Base-by-base conservation (phyloP, 1,140 invertebrate species). In the Papilio xuthus region DNA sequence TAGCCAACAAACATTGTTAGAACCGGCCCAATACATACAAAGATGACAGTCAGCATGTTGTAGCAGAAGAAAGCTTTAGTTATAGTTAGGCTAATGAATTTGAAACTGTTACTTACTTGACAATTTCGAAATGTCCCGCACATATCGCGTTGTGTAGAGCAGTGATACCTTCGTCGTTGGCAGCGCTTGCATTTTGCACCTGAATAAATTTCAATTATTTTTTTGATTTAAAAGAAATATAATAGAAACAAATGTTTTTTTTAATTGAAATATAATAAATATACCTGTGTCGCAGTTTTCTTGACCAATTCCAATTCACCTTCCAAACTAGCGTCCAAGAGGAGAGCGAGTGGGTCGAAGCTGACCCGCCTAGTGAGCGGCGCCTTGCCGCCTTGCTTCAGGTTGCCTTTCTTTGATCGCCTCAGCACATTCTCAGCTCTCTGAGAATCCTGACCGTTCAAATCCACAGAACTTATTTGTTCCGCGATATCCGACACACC, bases 61-160 rank as follows among this genome's bases (percentile, higher is more conserved):
- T 15, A 37, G 32, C 7, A 37, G 15, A 15, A 20, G 15, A 53
- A 53, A 20, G 50, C 20, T 4, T 2, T 20, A 7, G 18, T n/a
- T n/a, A 7, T 20, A 53, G 9, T n/a, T n/a, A n/a, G 4, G 44
- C 15, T 6, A 53, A 53, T 37, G 7, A 20, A 8, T 18, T 53
- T 20, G 0, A 8, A 53, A 67, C 56, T 70, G 50, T 42, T 69
- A 95, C 95, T 94, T 81, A 99, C 94, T 98, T 98, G 83, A 99
- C 99, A 88, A 99, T 99, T 88, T 99, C 98, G 86, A 99, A 96
- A 93, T 99, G 99, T 28, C 99, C 99, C 6, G 99, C 99, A 94
- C 99, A 99, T 87, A 99, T 99, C 83, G 99, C 99, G 94, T 99
- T 99, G 93, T 99, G 99, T 70, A 99, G 95, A 42, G 99, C 99